Base-by-base conservation (phyloP, 2,888 invertebrate species). In the Aspidiotus destructor region DNA sequence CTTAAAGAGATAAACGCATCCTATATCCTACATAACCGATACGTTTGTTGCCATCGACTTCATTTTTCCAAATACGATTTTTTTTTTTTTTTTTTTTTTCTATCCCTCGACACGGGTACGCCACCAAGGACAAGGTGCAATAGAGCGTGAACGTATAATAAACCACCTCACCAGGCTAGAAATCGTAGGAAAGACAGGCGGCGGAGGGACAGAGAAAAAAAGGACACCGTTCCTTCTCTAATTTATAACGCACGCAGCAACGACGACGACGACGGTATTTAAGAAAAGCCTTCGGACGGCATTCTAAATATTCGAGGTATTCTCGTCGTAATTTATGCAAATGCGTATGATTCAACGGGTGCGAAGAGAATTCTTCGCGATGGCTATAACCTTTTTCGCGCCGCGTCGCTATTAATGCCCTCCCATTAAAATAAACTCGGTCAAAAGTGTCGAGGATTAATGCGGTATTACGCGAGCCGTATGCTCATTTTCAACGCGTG, bases 211-310 rank as follows among this genome's bases (percentile, higher is more conserved):
- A 28, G 28, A 28, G 28, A 28, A 28, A 28, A n/a, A 28, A 28
- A 28, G 28, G 28, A 28, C 28, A 71, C 72, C 57, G 41, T 41
- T 10, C 13, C 8, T 58, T n/a, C 9, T 15, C 16, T 7, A 48
- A 62, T 17, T 42, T 42, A n/a, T 17, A n/a, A 44, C 63, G 63
- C 15, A 28, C 15, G 17, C 8, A 11, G 11, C 41, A 62, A 48
- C 48, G 48, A n/a, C 48, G n/a, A n/a, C 6, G 48, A n/a, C 48
- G 10, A n/a, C n/a, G 48, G 48, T 48, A 48, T 48, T 48, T 48
- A 48, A 48, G 48, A 48, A 48, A n/a, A 13, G 48, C 48, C 28
- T 13, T n/a, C 48, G 48, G 48, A 48, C 48, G 48, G 48, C 48
- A 48, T 48, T 48, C n/a, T 48, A 48, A 48, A n/a, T 48, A 48